A percentile compares a stretch with the other conserved stretches of the same genome.
Conservation (phyloP, 1,140 invertebrate species). For the Trichonephila clavipes region DNA sequence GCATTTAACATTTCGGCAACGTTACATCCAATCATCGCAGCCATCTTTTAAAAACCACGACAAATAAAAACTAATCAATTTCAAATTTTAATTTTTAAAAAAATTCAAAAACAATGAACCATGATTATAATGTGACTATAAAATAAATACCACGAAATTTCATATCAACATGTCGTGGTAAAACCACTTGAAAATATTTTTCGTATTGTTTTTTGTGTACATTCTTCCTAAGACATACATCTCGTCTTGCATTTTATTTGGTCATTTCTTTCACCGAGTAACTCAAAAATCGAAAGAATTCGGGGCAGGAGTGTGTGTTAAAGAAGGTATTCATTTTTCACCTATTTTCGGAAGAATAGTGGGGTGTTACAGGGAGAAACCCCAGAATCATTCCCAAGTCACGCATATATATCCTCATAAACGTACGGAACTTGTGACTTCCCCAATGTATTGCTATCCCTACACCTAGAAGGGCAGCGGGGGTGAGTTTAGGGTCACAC, state of each 20-base stretch:
- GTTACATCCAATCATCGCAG: too few relatives aligned
- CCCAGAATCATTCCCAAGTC: conserved; percentile 10
- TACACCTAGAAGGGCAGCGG: neutral
- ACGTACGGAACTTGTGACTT: neutral
- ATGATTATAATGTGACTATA: too few relatives aligned
- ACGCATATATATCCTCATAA: conserved; percentile 24
- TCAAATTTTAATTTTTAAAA: too few relatives aligned
- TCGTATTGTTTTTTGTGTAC: neutral
- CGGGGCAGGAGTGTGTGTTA: neutral
- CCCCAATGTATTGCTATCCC: neutral
- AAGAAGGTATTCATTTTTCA: neutral
- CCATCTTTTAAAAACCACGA: too few relatives aligned
- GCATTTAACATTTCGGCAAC: too few relatives aligned
- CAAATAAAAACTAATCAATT: too few relatives aligned
- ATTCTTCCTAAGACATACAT: too few relatives aligned
- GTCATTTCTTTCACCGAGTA: neutral
- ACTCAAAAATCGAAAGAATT: neutral
- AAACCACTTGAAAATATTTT: neutral
- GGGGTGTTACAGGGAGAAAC: conserved; percentile 14
- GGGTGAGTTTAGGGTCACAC: conserved; percentile 33
- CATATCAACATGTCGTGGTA: too few relatives aligned
- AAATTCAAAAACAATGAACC: too few relatives aligned
- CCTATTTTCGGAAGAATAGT: neutral
- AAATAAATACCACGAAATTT: too few relatives aligned
- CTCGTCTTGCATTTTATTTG: too few relatives aligned